Percentiles rank a stretch among this genome's conserved stretches.
Evolutionary conservation across 2,888 invertebrate genomes (phyloP).

Genomic region (Deilephila elpenor): DNA sequence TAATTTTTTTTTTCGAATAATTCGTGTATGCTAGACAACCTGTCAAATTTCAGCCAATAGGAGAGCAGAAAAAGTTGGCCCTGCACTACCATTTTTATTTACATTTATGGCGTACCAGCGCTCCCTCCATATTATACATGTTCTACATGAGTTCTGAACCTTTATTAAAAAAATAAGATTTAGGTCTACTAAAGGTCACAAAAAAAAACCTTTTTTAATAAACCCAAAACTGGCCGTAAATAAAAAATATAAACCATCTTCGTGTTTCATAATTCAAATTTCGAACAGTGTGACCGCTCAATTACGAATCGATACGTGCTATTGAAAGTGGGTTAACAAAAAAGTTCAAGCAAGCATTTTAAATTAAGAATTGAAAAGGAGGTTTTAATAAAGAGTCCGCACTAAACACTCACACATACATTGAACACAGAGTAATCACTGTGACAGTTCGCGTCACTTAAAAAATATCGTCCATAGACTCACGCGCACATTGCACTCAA

Average conservation of each 20-base stretch:
- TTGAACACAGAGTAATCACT: constrained; percentile 16
- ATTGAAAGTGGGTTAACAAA: constrained; percentile 16
- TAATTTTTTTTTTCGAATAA: too few relatives aligned
- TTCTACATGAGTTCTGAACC: too few relatives aligned
- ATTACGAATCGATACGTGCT: background rate
- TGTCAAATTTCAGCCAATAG: too few relatives aligned
- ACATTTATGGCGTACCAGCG: too few relatives aligned
- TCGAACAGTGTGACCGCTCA: background rate
- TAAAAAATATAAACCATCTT: constrained; percentile 1
- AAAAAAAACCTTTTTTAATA: background rate
- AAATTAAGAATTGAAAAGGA: background rate
- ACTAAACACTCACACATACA: constrained; percentile 22
- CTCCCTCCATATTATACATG: too few relatives aligned
- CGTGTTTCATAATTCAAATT: constrained; percentile 15
- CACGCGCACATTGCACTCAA: constrained; percentile 65
- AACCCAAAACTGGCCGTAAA: background rate
- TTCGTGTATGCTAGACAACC: too few relatives aligned
- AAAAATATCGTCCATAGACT: constrained; percentile 49
- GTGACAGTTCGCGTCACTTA: constrained; percentile 24
- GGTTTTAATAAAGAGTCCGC: background rate
- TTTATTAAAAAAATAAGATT: background rate
- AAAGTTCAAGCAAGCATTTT: background rate
- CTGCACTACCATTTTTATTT: too few relatives aligned
- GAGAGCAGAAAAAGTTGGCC: too few relatives aligned
- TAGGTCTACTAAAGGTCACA: too few relatives aligned